A percentile compares a stretch with the other conserved stretches of the same genome.
Conservation (phyloP, 2,888 invertebrate species). For the Anthrax anthrax region DNA sequence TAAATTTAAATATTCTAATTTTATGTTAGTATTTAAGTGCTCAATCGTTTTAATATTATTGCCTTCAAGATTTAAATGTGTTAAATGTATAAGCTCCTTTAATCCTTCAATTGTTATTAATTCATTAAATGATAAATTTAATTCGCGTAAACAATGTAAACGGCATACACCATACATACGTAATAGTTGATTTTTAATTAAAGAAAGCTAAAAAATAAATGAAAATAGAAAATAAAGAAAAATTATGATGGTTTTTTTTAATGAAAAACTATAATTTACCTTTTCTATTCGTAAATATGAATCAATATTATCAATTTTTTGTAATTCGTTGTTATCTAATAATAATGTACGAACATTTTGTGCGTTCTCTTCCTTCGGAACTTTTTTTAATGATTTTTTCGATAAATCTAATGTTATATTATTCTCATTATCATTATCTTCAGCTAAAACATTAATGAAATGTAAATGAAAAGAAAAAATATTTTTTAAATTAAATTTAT, state of each 20-base stretch:
- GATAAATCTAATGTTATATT: constrained; percentile 54
- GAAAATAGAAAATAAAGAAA: not conserved
- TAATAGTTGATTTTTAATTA: constrained; percentile 69
- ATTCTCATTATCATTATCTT: constrained; percentile 27
- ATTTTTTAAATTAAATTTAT: no score
- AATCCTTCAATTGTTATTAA: constrained; percentile 81
- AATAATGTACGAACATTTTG: constrained; percentile 54
- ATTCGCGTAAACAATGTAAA: constrained; percentile 59
- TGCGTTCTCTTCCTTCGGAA: constrained; percentile 55
- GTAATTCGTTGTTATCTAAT: constrained; percentile 75
- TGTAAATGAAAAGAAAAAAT: no score
- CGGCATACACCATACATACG: constrained; percentile 79
- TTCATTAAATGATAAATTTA: constrained; percentile 77
- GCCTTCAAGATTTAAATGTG: constrained; percentile 68
- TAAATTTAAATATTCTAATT: constrained; percentile 71
- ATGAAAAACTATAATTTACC: constrained; percentile 36
- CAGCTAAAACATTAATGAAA: constrained; percentile 18
- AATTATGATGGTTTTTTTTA: not conserved
- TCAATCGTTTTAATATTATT: constrained; percentile 91
- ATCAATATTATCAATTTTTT: constrained; percentile 76
- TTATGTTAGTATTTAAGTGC: constrained; percentile 66
- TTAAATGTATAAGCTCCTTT: constrained; percentile 66
- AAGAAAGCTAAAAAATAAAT: constrained; percentile 49
- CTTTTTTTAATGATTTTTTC: constrained; percentile 65
- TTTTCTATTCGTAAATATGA: constrained; percentile 63